Base-by-base conservation (phyloP, 2,888 invertebrate species). In the Ptychoptera albimana region DNA sequence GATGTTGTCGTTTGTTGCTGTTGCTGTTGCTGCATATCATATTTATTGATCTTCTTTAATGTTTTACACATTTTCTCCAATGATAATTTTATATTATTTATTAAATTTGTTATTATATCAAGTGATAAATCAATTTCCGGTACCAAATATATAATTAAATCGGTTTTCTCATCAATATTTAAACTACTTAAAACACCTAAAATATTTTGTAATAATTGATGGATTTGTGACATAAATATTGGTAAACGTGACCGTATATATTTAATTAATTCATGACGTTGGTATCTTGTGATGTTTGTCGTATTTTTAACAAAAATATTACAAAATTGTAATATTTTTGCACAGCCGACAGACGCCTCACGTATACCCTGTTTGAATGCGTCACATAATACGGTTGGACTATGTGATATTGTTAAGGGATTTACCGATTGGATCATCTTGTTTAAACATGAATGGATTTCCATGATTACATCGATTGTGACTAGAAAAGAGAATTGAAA, bases 41-140 rank as follows among this genome's bases (percentile, higher is more conserved):
- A 15, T 8, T 30, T 34, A 7, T 31, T 40, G 8, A 31, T 14
- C 13, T 39, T 39, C 11, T 40, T 40, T 15, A 40, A 15, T n/a
- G 30, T 63, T 54, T 68, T 66, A 52, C 77, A 73, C 51, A 77
- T 73, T 58, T 73, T 71, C 56, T 75, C 74, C 49, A 78, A 57
- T 12, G 74, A 73, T 48, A 68, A 66, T 59, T 76, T 74, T 37
- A 74, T 69, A 58, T 76, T 74, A 42, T 69, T 65, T 50, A 74
- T 67, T 54, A 78, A 64, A 52, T 66, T 65, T 42, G 74, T 72
- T 52, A 77, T 60, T 39, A 72, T 71, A 51, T 75, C 72, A 52
- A 79, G 60, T 48, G 74, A 71, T 38, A 65, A 65, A 61, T 77
- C 77, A 57, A 78, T 74, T 68, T 79, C 77, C 52, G 79, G 78